Conservation (phyloP, 2,113 vertebrate species). For the Mola mola region DNA sequence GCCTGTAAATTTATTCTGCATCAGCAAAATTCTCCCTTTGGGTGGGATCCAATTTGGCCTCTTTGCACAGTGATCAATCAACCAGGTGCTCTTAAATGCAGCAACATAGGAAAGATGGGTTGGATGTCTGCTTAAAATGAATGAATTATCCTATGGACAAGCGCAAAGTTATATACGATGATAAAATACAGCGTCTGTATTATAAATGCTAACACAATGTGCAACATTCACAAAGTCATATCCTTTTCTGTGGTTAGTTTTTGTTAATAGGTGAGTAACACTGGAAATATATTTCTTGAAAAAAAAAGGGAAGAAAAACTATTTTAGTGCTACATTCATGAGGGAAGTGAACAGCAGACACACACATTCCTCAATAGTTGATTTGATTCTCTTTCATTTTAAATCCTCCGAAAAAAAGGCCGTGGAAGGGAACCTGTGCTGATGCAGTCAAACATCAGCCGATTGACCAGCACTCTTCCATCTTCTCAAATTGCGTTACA, state of each 20-base stretch:
- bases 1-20: slow-evolving; percentile 1
- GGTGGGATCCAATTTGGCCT: slow-evolving; percentile 16
- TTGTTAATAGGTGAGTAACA: too few relatives aligned
- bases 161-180: too few relatives aligned
- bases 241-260: too few relatives aligned
- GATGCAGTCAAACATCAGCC: slow-evolving; percentile 32
- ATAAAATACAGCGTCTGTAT: too few relatives aligned
- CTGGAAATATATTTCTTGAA: too few relatives aligned
- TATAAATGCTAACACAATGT: too few relatives aligned
- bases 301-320: too few relatives aligned
- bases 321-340: too few relatives aligned
- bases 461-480: slow-evolving; percentile 28
- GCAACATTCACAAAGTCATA: too few relatives aligned
- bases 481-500: slow-evolving; percentile 26
- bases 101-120: background rate
- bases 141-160: background rate
- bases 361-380: background rate
- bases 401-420: background rate
- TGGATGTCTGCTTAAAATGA: background rate
- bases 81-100: background rate
- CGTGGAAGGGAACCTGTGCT: background rate
- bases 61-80: slow-evolving; percentile 35
- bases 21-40: slow-evolving; percentile 37
- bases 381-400: slow-evolving; percentile 8
- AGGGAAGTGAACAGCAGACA: background rate